Evolutionary conservation across 2,797 vertebrate genomes (phyloP).

Genomic region (Propithecus deckenii): DNA sequence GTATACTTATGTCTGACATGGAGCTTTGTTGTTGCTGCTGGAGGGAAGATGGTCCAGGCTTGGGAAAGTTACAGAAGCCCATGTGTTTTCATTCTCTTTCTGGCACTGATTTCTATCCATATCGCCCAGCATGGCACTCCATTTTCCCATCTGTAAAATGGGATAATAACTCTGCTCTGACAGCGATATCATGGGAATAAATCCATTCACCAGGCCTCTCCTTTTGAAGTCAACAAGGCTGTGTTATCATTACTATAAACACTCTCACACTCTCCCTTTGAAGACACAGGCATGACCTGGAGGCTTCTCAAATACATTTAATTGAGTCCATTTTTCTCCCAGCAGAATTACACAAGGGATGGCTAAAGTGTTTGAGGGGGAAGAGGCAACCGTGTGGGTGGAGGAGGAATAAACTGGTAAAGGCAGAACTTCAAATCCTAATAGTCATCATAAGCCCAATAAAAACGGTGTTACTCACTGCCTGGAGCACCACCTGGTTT

Average conservation of each 20-base stretch:
- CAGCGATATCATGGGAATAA: constrained; percentile 32
- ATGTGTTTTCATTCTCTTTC: constrained; percentile 22
- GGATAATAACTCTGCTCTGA: constrained; percentile 53
- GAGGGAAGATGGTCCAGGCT: neutral
- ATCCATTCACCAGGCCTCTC: neutral
- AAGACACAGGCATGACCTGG: constrained; percentile 72
- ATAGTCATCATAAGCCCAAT: neutral
- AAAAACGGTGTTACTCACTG: neutral
- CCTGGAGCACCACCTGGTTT: neutral
- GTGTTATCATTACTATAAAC: constrained; percentile 59
- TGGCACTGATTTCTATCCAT: neutral
- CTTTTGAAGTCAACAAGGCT: constrained; percentile 64
- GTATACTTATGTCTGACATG: neutral
- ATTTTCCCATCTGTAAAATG: constrained; percentile 60
- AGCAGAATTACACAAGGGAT: constrained; percentile 52
- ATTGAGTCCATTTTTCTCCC: constrained; percentile 74
- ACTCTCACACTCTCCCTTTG: constrained; percentile 72
- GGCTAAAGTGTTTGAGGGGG: constrained; percentile 39
- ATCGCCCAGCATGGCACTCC: neutral
- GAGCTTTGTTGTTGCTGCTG: neutral
- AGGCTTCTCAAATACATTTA: constrained; percentile 78
- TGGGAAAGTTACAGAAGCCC: neutral
- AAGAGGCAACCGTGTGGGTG: constrained; percentile 35
- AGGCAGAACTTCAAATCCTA: neutral
- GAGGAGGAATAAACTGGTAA: neutral